Base-by-base conservation (phyloP, 2,888 invertebrate genomes). In the Bhutanitis thaidina region DNA sequence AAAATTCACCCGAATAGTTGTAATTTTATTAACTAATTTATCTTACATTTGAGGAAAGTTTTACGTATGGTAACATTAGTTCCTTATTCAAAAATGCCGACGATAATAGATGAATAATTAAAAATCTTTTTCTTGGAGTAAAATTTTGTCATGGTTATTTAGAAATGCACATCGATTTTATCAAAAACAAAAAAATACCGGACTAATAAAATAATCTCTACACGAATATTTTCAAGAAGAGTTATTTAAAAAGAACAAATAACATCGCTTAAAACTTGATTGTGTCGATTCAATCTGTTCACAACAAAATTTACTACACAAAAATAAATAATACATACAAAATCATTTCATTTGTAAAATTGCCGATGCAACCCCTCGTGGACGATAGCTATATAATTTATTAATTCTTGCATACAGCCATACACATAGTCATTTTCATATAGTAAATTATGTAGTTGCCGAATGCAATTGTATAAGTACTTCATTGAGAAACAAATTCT, bases 291-390 rank as follows among this genome's bases (percentile, higher is more conserved):
- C 29, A 39, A 44, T 35, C 25, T 34, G 7, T 32, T 39, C 27
- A 38, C 25, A 54, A 53, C 46, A 57, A 58, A 55, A 61, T 61
- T 64, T 58, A 65, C 62, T 46, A 53, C 47, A 56, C 51, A 52
- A 59, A 59, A 63, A 60, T 55, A 55, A 60, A 56, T 58, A 56
- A 60, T 53, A 54, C 55, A 52, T 57, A 55, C 41, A 46, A 46
- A 51, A 46, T 46, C 20, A 51, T 15, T 8, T 12, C 1, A 29
- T 3, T 40, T 7, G 0, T 12, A 12, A 5, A 12, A 25, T 25
- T 39, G 12, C 27, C 7, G 8, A 39, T 13, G 1, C 4, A 14
- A 7, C n/a, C 14, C 5, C 20, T 3, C 20, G 20, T n/a, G 37
- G 16, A 20, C 1, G n/a, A 16, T 8, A 9, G 3, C 36, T 3